phyloP scores from a whole-genome alignment of 1,140 invertebrate genomes.

The Brachystomella parvula region DNA sequence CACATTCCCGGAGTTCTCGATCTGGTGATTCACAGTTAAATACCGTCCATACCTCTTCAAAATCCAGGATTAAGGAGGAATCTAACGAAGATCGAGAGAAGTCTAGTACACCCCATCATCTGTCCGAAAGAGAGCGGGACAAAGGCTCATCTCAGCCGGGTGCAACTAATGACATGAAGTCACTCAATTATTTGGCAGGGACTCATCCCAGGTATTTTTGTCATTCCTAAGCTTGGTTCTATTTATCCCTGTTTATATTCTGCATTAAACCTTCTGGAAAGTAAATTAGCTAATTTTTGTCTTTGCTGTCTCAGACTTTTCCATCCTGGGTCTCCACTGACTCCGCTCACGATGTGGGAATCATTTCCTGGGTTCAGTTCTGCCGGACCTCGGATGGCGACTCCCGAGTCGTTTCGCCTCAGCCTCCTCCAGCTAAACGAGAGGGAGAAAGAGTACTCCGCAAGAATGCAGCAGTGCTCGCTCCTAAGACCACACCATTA shows the following conservation, averaged over 20 bases:
- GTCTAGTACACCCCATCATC: slow-evolving; percentile 14
- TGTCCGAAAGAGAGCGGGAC: slow-evolving; percentile 1
- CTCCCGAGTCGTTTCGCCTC: slow-evolving; percentile 30
- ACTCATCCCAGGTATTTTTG: slow-evolving; percentile 19
- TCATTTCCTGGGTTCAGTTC: slow-evolving; percentile 25
- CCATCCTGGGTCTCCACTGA: slow-evolving; percentile 27
- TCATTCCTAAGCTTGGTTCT: no score
- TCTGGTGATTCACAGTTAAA: slow-evolving; percentile 36
- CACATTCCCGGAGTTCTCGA: slow-evolving; percentile 33
- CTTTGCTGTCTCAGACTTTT: slow-evolving; percentile 22
- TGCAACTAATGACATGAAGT: slow-evolving; percentile 17
- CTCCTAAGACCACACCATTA: slow-evolving; percentile 23
- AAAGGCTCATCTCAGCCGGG: not conserved
- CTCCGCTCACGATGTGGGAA: slow-evolving; percentile 29
- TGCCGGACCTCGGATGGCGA: slow-evolving; percentile 18
- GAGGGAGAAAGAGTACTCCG: slow-evolving; percentile 24
- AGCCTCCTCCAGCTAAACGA: slow-evolving; percentile 32
- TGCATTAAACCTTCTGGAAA: not conserved
- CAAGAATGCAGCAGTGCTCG: slow-evolving; percentile 12
- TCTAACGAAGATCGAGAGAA: slow-evolving; percentile 33
- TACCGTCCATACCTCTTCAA: slow-evolving; percentile 20
- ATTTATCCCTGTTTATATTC: not conserved
- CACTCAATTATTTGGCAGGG: slow-evolving; percentile 14
- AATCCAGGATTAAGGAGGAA: slow-evolving; percentile 30
- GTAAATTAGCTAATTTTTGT: slow-evolving; percentile 1